Evolutionary conservation across 2,113 vertebrate species (phyloP), one percentile per base, ranked within the genome.

Genomic region (Phasianus colchicus): DNA sequence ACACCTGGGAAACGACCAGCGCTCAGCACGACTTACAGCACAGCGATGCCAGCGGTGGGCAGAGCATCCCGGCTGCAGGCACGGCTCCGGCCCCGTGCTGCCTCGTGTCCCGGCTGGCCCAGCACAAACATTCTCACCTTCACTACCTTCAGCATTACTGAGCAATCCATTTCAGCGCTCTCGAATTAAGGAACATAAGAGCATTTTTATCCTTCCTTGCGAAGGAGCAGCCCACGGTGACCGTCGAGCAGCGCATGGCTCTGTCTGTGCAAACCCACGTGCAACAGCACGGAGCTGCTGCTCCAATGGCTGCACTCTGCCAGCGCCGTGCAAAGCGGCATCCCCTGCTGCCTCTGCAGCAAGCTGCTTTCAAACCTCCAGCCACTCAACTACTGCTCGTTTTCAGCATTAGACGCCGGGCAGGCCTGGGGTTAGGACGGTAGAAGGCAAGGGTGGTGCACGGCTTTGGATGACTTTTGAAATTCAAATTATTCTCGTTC

Each of bases 321-420:
- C 20, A 48, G 48, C 54, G 45, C 25, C 13, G n/a, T 24, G 48
- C 48, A 50, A 22, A 50, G 21, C 48, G 75, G 38, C 57, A 52
- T 5, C 40, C 12, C 1, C 10, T 10, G 9, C 40, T 82, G 6
- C 7, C 11, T 6, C 8, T 1, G 1, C 2, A 25, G 13, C 1
- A 15, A 14, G 15, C 12, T 47, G 47, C 22, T 57, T 50, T 9
- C 25, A 42, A 83, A 14, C 34, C 32, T 34, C 27, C 71, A 64
- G 38, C 61, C 32, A 9, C 54, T 27, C 0, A 38, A 36, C 4
- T 0, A 4, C 10, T 18, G 8, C 38, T 20, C 32, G 11, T 5
- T 24, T 69, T 38, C 4, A 81, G 6, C 60, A 25, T 3, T 8
- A 38, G 18, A 43, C 22, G 9, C 80, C 73, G 40, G 0, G 1